Conservation (phyloP, 2,113 vertebrate species). For the Alexandromys fortis region DNA sequence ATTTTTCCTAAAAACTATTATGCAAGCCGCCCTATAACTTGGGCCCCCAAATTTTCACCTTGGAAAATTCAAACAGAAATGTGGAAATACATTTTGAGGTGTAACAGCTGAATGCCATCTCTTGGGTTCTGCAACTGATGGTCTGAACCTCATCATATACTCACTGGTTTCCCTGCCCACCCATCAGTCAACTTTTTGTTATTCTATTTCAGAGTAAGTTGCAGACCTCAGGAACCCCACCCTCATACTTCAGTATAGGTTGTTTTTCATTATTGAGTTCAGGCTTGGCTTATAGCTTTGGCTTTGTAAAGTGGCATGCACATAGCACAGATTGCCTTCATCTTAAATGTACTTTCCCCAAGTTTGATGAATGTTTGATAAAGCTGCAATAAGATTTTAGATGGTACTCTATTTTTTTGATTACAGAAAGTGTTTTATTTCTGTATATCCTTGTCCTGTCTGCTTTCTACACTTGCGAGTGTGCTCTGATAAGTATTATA, state of each 20-base stretch:
- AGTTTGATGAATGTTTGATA: not conserved
- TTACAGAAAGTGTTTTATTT: not conserved
- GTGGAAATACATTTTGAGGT: constrained; percentile 15
- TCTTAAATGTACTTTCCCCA: not conserved
- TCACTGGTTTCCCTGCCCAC: not conserved
- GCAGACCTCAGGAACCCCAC: not conserved
- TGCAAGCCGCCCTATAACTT: not conserved
- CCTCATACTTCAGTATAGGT: not conserved
- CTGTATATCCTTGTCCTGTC: not conserved
- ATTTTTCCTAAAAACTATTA: constrained; percentile 20
- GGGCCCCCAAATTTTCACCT: not conserved
- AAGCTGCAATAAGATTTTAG: not conserved
- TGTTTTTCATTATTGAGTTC: constrained; percentile 2
- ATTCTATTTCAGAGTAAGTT: constrained; percentile 30
- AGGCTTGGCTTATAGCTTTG: not conserved
- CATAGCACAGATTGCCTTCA: not conserved
- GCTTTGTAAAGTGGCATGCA: constrained; percentile 23
- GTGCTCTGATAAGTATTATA: constrained; percentile 35
- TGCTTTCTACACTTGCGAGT: not conserved
- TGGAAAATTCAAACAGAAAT: constrained; percentile 17
- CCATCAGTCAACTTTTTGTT: not conserved
- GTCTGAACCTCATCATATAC: not conserved
- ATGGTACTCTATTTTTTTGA: not conserved
- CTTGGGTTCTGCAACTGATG: not conserved
- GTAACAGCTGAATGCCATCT: not conserved